Evolutionary conservation across 2,888 invertebrate species (phyloP).

Genomic region (Spisula subtruncata): DNA sequence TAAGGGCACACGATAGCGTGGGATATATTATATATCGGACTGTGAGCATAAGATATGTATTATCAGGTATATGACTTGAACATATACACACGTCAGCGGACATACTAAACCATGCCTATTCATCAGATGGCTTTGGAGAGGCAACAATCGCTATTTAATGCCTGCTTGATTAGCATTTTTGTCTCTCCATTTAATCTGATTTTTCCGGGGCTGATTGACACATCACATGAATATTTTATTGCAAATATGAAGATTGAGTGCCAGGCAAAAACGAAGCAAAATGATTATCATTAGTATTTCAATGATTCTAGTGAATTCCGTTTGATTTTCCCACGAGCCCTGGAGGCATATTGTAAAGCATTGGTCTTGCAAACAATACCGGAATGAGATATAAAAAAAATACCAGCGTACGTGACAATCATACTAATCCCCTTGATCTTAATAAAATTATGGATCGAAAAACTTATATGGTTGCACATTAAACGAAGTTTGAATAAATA

Average conservation of each 20-base stretch:
- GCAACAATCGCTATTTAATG: slow-evolving; percentile 46
- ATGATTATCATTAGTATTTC: slow-evolving; percentile 16
- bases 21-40: slow-evolving; percentile 58
- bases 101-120: background rate
- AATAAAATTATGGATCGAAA: too few species aligned
- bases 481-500: too few species aligned
- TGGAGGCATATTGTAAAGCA: background rate
- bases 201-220: slow-evolving; percentile 42
- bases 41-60: background rate
- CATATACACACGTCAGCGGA: slow-evolving; percentile 44
- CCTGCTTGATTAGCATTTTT: slow-evolving; percentile 42
- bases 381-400: background rate
- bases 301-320: background rate
- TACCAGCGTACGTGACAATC: background rate
- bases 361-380: background rate
- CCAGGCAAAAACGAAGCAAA: slow-evolving; percentile 21
- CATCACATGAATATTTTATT: slow-evolving; percentile 58
- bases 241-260: slow-evolving; percentile 29
- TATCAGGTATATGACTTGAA: slow-evolving; percentile 6
- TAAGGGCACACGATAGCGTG: slow-evolving; percentile 62
- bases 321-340: slow-evolving; percentile 14
- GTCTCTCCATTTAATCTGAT: slow-evolving; percentile 55
- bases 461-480: too few species aligned
- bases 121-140: background rate
- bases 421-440: too few species aligned